Evolutionary conservation across 92 coral and sea anemone genomes (phyloP).

Genomic region (Actinernus sp.): DNA sequence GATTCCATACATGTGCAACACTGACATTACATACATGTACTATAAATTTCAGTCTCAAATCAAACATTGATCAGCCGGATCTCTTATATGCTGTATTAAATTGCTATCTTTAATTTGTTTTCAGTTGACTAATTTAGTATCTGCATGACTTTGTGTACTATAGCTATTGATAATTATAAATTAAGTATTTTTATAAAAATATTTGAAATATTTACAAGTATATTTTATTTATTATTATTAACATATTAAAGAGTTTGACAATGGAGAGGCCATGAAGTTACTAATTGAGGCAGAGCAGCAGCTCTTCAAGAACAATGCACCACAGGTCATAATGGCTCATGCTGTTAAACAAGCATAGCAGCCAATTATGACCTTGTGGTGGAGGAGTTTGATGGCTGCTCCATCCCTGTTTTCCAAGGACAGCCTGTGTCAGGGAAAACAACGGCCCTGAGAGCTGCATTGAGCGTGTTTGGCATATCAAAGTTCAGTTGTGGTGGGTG

Average conservation of each 20-base stretch:
- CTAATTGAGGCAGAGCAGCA: constrained; percentile 28
- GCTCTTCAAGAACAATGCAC: constrained; percentile 41
- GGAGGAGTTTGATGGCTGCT: constrained; percentile 42
- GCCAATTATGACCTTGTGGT: constrained; percentile 64
- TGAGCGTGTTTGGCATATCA: constrained; percentile 19
- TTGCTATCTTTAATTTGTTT: too few species aligned
- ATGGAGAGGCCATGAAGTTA: constrained; percentile 24
- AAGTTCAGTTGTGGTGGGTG: constrained; percentile 19
- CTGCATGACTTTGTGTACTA: too few species aligned
- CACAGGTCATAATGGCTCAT: constrained; percentile 57
- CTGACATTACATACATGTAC: too few species aligned
- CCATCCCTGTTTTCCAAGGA: constrained; percentile 33
- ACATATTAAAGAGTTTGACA: constrained; percentile 39
- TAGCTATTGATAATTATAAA: too few species aligned
- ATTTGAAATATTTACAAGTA: too few species aligned
- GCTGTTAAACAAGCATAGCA: constrained; percentile 28
- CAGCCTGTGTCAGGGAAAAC: constrained; percentile 58
- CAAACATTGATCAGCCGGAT: too few species aligned
- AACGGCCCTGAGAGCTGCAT: constrained; percentile 46
- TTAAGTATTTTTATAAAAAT: too few species aligned
- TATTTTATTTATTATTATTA: not conserved
- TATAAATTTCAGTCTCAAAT: too few species aligned
- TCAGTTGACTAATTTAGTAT: too few species aligned
- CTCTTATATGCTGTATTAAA: too few species aligned
- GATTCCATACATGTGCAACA: too few species aligned